Evolutionary conservation across 2,888 invertebrate genomes (phyloP).

Genomic region (Chrysolina americana): DNA sequence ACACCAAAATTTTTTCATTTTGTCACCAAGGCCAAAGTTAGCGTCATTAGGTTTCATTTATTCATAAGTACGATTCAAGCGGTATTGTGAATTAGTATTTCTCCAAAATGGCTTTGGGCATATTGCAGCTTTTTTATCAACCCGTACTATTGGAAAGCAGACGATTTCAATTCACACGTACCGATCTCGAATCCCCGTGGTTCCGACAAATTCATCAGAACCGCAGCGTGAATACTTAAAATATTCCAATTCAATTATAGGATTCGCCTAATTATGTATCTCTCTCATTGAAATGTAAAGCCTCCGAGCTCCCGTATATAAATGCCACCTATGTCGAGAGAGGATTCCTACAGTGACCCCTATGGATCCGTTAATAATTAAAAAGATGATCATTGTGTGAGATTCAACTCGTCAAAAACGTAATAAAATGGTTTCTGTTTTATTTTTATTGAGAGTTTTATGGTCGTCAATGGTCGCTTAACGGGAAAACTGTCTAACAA

Average conservation of each 20-base stretch:
- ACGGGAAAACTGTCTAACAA: too few species aligned
- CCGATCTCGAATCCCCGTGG: slow-evolving; percentile 3
- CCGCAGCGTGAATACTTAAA: slow-evolving; percentile 52
- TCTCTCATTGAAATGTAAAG: slow-evolving; percentile 46
- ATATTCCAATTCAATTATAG: slow-evolving; percentile 56
- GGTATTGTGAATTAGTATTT: too few species aligned
- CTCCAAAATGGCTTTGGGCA: too few species aligned
- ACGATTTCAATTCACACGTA: neutral
- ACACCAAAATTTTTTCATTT: too few species aligned
- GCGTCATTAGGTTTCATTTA: too few species aligned
- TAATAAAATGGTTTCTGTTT: neutral
- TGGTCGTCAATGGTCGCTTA: neutral
- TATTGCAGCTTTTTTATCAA: too few species aligned
- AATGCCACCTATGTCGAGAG: slow-evolving; percentile 41
- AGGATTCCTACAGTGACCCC: slow-evolving; percentile 50
- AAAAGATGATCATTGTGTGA: neutral
- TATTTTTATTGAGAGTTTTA: neutral
- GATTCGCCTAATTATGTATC: slow-evolving; percentile 54
- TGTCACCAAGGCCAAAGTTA: too few species aligned
- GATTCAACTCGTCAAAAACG: neutral
- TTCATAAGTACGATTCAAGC: too few species aligned
- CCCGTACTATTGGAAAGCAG: neutral
- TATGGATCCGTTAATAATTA: slow-evolving; percentile 48
- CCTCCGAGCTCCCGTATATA: slow-evolving; percentile 22
- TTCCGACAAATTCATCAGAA: slow-evolving; percentile 43